Percentiles rank a stretch among this genome's conserved stretches.
phyloP scores from a whole-genome alignment of 1,140 invertebrate species.

The Habropoda laboriosa region DNA sequence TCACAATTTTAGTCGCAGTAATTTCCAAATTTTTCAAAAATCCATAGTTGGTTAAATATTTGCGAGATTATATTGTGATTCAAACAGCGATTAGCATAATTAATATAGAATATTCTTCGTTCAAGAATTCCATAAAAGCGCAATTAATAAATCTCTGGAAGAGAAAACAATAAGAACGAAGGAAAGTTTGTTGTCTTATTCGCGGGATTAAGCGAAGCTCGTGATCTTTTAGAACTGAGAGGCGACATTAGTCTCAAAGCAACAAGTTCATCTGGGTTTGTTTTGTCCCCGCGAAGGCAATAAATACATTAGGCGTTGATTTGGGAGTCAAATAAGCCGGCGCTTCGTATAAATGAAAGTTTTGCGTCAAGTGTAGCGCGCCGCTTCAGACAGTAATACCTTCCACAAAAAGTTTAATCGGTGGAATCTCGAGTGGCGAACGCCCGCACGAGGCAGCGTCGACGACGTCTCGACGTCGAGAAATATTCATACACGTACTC shows the following conservation, averaged over 20 bases:
- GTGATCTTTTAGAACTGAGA: background rate
- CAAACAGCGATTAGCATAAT: no score
- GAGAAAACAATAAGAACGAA: no score
- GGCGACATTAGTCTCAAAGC: background rate
- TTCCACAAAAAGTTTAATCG: slow-evolving; percentile 29
- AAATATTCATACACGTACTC: background rate
- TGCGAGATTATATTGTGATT: no score
- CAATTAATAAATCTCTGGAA: no score
- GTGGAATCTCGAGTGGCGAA: slow-evolving; percentile 1
- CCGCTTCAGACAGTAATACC: slow-evolving; percentile 12
- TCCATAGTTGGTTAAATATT: no score
- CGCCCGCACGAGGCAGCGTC: background rate
- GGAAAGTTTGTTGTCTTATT: background rate
- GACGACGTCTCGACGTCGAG: background rate
- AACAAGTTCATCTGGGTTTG: slow-evolving; percentile 15
- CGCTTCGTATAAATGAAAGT: slow-evolving; percentile 27
- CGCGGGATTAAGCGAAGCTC: background rate
- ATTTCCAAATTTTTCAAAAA: no score
- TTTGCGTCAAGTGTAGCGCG: slow-evolving; percentile 18
- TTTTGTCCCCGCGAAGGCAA: background rate
- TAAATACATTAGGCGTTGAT: slow-evolving; percentile 37
- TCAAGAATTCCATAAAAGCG: no score
- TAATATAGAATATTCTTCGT: no score
- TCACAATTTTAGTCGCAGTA: no score
- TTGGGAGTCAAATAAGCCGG: slow-evolving; percentile 32